Evolutionary conservation across 2,888 invertebrate species (phyloP), one percentile per base, ranked within the genome.

Genomic region (Platycnemis pennipes): DNA sequence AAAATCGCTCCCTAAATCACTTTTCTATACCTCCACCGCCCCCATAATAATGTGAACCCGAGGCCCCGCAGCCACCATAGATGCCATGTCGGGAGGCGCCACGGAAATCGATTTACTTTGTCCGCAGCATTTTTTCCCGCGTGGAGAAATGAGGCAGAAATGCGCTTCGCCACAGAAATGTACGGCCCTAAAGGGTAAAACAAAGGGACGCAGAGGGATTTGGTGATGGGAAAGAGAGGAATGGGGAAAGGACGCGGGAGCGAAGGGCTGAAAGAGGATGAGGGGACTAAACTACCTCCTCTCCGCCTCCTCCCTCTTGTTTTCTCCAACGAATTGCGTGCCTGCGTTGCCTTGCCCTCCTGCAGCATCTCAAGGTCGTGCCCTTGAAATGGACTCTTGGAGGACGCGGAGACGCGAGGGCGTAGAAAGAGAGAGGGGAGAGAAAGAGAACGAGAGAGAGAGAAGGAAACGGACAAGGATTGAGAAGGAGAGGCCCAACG

Each of bases 351-450:
- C 91, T 91, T 91, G 91, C 91, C 91, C 91, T 91, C 91, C 44
- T 91, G 91, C 91, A 91, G 69, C 91, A 91, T 91, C 69, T 44
- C 91, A 91, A 91, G 91, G 91, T 91, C 91, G 91, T 91, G 63
- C 91, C 91, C 91, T 91, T 91, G 91, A 63, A 91, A 69, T 91
- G 91, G 91, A 91, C 91, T 91, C 91, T 91, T 91, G 91, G 63
- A 91, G 91, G 91, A 91, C 91, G 91, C 91, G 13, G 44, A 45
- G 56, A 91, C 63, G 63, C 91, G 91, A 91, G 91, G 91, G 91
- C 91, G 91, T 49, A 53, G 53, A 89, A 42, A 44, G 11, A 2
- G 22, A 8, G 22, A 46, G 49, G 88, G 37, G 77, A 77, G 31
- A 37, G 11, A 77, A 16, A 16, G 77, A 37, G 31, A 13, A 11